phyloP scores from a whole-genome alignment of 2,888 invertebrate genomes.

The Trichopria drosophilae region DNA sequence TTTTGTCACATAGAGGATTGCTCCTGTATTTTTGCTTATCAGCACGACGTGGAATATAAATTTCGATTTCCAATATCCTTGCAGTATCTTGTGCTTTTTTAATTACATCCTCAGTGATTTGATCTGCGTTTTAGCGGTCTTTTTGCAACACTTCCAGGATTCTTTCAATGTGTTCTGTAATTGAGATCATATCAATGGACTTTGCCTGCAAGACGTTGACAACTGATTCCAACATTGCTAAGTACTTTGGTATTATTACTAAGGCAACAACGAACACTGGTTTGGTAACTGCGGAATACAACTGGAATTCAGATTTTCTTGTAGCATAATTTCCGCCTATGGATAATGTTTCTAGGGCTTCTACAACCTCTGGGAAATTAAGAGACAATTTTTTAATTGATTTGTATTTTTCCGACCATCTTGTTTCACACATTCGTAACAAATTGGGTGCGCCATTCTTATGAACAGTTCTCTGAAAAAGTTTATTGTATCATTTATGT shows the following conservation, averaged over 20 bases:
- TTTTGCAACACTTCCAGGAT: conserved; percentile 15
- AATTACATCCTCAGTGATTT: conserved; percentile 37
- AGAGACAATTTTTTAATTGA: conserved; percentile 37
- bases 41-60: too few species aligned
- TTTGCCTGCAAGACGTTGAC: conserved; percentile 40
- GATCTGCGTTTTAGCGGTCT: conserved; percentile 36
- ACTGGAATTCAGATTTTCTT: conserved; percentile 40
- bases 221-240: conserved; percentile 39
- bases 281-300: conserved; percentile 37
- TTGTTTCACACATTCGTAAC: conserved; percentile 39
- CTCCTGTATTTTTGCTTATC: too few species aligned
- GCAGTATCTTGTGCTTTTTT: conserved; percentile 10
- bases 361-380: conserved; percentile 37
- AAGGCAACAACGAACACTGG: conserved; percentile 33
- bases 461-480: conserved; percentile 41
- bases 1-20: too few species aligned
- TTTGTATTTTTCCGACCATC: conserved; percentile 40
- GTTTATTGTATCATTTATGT: conserved; percentile 37
- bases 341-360: conserved; percentile 36
- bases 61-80: not conserved
- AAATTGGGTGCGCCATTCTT: conserved; percentile 42
- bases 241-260: conserved; percentile 41
- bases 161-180: conserved; percentile 31
- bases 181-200: conserved; percentile 37
- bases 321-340: conserved; percentile 33